A percentile compares a stretch with the other conserved stretches of the same genome.
Conservation (phyloP, 2,113 vertebrate species). For the Carassius carassius region DNA sequence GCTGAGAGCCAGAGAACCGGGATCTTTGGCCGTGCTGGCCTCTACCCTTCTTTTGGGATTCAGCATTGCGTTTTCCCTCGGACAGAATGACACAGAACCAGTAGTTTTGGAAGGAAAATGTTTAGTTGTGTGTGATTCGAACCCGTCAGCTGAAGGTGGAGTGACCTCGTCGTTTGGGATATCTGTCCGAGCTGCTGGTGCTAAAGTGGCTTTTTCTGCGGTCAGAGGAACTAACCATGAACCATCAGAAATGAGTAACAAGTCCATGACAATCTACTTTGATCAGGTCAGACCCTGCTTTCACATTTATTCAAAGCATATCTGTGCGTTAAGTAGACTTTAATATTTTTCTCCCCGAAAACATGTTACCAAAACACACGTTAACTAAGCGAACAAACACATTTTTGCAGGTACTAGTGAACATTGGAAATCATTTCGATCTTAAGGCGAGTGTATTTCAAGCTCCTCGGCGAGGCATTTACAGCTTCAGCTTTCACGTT, state of each 20-base stretch:
- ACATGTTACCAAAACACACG: too few species aligned
- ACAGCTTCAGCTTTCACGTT: constrained; percentile 92
- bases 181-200: constrained; percentile 84
- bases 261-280: constrained; percentile 91
- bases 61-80: constrained; percentile 68
- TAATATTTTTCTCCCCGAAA: too few species aligned
- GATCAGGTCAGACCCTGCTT: constrained; percentile 78
- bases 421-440: constrained; percentile 88
- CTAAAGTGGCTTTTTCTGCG: constrained; percentile 88
- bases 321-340: background rate
- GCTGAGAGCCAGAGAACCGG: constrained; percentile 36
- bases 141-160: constrained; percentile 84
- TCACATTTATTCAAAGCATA: background rate
- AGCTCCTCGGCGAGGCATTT: constrained; percentile 87
- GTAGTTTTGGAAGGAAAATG: constrained; percentile 88
- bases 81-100: constrained; percentile 86
- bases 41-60: constrained; percentile 69
- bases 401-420: constrained; percentile 84
- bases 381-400: background rate
- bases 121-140: constrained; percentile 88
- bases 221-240: constrained; percentile 84
- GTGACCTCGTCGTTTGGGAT: constrained; percentile 86
- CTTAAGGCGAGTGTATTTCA: constrained; percentile 86
- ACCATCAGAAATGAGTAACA: constrained; percentile 84
- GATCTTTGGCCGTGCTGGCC: constrained; percentile 66